Evolutionary conservation across 2,888 invertebrate genomes (phyloP).

Genomic region (Trichopoda pennipes): DNA sequence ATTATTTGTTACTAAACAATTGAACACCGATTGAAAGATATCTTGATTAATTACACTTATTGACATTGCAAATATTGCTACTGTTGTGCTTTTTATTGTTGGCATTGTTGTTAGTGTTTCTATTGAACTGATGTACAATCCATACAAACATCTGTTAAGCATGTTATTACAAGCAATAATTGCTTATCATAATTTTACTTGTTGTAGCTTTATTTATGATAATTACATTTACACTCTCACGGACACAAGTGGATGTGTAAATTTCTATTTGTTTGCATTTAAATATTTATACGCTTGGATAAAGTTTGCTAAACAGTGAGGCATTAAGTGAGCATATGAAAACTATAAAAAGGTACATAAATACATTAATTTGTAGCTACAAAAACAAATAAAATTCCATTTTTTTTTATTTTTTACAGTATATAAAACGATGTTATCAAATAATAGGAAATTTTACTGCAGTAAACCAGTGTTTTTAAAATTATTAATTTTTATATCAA

Average conservation of each 20-base stretch:
- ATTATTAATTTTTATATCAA: no score
- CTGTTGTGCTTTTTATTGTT: conserved; percentile 12
- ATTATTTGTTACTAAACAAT: conserved; percentile 6
- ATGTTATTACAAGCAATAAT: conserved; percentile 48
- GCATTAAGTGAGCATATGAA: no score
- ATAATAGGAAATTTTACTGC: no score
- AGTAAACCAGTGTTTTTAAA: no score
- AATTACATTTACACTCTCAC: conserved; percentile 14
- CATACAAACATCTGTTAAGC: not conserved
- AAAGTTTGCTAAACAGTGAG: no score
- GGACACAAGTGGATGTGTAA: not conserved
- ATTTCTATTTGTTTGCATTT: not conserved
- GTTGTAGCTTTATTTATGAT: conserved; percentile 22
- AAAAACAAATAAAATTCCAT: no score
- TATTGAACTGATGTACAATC: not conserved
- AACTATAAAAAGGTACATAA: no score
- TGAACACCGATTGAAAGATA: conserved; percentile 21
- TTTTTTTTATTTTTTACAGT: no score
- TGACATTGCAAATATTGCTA: conserved; percentile 56
- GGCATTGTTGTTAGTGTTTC: not conserved
- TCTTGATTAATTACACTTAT: conserved; percentile 57
- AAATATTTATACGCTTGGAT: no score
- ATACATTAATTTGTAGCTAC: no score
- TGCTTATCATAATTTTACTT: conserved; percentile 41
- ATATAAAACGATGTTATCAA: no score